Conservation (phyloP, 2,888 invertebrate genomes). For the Creontiades dilutus region DNA sequence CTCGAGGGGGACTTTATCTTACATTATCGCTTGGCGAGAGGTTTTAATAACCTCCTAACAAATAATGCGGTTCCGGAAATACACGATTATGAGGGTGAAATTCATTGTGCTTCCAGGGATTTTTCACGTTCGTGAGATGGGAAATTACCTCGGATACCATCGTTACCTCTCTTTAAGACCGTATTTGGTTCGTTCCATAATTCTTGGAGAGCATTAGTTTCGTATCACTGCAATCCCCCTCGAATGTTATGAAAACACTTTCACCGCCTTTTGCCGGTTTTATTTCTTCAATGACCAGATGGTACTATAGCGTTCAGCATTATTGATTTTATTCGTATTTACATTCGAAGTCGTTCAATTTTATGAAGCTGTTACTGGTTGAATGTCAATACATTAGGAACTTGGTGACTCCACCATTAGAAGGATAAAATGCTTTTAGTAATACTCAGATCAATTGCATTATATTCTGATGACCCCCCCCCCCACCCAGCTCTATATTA, state of each 20-base stretch:
- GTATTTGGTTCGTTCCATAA: background rate
- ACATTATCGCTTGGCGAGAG: slow-evolving; percentile 33
- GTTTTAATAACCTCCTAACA: slow-evolving; percentile 26
- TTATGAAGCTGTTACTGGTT: background rate
- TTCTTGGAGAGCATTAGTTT: background rate
- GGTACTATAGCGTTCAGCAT: background rate
- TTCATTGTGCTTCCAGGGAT: background rate
- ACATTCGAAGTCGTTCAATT: background rate
- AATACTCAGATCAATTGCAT: too few relatives aligned
- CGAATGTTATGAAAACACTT: background rate
- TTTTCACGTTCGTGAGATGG: slow-evolving; percentile 18
- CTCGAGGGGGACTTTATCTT: slow-evolving; percentile 1
- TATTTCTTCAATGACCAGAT: background rate
- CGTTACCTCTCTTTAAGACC: background rate
- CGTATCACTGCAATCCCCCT: background rate
- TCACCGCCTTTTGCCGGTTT: background rate
- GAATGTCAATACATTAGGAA: background rate
- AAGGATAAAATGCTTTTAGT: too few relatives aligned
- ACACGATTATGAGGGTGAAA: slow-evolving; percentile 18
- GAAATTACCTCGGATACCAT: background rate
- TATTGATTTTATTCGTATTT: background rate
- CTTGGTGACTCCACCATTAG: too few relatives aligned
- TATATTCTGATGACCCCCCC: too few relatives aligned
- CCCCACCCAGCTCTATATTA: too few relatives aligned
- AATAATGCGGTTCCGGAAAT: slow-evolving; percentile 2